Percentiles rank a stretch among this genome's conserved stretches.
These are phyloP conservation scores for Loripinus fragilis DNA, from an alignment of 2,888 invertebrate genomes.

Conservation along the genomic window DNA sequence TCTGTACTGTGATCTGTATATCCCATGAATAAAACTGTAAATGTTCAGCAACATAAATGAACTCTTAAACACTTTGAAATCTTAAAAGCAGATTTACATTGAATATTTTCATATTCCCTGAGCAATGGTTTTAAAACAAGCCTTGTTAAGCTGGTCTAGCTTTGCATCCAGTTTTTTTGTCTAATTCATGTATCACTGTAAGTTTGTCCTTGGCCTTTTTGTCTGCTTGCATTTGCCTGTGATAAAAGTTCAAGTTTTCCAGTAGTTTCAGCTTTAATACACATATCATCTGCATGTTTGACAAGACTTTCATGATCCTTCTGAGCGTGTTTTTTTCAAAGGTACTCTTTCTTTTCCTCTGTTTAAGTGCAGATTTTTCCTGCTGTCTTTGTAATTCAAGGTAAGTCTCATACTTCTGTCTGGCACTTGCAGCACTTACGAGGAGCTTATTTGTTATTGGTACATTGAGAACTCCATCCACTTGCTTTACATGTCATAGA, in stretches of 20 bases:
- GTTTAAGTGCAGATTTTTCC: background rate
- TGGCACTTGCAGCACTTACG: slow-evolving; percentile 19
- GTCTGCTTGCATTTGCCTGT: slow-evolving; percentile 17
- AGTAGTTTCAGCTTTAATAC: slow-evolving; percentile 21
- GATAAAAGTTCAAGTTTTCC: slow-evolving; percentile 18
- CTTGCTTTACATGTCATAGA: slow-evolving; percentile 9
- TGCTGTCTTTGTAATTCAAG: slow-evolving; percentile 18
- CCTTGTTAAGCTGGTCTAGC: slow-evolving; percentile 2
- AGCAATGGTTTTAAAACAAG: too few relatives aligned
- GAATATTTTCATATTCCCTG: too few relatives aligned
- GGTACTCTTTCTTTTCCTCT: slow-evolving; percentile 11
- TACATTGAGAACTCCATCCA: slow-evolving; percentile 13
- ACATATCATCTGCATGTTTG: slow-evolving; percentile 14
- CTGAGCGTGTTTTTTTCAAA: background rate
- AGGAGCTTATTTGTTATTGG: slow-evolving; percentile 18
- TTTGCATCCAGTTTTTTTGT: slow-evolving; percentile 13
- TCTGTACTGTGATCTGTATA: too few relatives aligned
- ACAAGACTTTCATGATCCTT: slow-evolving; percentile 3
- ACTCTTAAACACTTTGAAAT: too few relatives aligned
- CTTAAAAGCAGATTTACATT: too few relatives aligned
- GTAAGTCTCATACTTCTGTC: slow-evolving; percentile 23
- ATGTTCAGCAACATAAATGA: too few relatives aligned
- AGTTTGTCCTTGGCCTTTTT: slow-evolving; percentile 24
- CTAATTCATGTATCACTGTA: background rate
- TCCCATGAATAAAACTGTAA: too few relatives aligned